Evolutionary conservation across 1,140 invertebrate genomes (phyloP).

Genomic region (Patella vulgata): DNA sequence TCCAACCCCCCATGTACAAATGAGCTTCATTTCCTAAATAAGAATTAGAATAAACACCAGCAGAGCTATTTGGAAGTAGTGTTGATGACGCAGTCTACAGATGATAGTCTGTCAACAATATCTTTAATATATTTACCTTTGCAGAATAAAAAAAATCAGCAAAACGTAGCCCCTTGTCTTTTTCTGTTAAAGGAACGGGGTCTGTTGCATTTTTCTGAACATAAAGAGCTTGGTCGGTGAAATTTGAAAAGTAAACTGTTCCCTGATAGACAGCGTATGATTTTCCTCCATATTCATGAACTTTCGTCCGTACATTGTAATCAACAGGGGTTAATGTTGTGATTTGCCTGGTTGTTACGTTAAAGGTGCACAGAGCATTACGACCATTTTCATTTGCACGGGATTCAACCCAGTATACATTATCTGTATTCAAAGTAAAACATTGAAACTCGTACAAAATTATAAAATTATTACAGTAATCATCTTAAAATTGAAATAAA

Average conservation of each 20-base stretch:
- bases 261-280: conserved; percentile 52
- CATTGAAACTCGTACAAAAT: too few species aligned
- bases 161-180: conserved; percentile 47
- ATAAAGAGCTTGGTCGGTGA: conserved; percentile 58
- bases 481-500: too few species aligned
- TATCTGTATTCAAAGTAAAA: conserved; percentile 35
- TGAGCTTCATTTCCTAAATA: too few species aligned
- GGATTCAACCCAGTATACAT: conserved; percentile 60
- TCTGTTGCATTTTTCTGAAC: conserved; percentile 33
- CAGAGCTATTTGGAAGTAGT: too few species aligned
- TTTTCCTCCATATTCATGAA: conserved; percentile 67
- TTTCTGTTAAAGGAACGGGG: conserved; percentile 46
- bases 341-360: conserved; percentile 21
- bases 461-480: too few species aligned
- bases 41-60: too few species aligned
- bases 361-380: conserved; percentile 54
- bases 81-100: too few species aligned
- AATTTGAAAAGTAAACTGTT: conserved; percentile 61
- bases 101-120: too few species aligned
- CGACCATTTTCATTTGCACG: conserved; percentile 54
- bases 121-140: too few species aligned
- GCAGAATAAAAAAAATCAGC: conserved; percentile 48
- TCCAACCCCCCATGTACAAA: too few species aligned
- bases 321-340: conserved; percentile 54
- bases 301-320: conserved; percentile 59